Evolutionary conservation across 2,888 invertebrate species (phyloP), one percentile per base, ranked within the genome.

Genomic region (Subacronicta megacephala): DNA sequence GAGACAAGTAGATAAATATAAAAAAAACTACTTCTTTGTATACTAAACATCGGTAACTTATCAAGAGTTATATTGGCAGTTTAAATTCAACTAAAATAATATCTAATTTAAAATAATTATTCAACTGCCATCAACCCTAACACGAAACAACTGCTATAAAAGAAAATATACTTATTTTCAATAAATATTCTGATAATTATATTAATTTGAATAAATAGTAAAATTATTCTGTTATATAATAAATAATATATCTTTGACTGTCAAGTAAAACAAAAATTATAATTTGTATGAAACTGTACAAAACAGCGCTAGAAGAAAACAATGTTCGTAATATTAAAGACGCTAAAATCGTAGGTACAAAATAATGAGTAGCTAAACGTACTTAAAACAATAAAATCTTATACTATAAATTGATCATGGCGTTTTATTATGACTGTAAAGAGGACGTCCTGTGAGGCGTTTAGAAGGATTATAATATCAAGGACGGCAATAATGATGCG

Each of bases 401-500:
- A 93, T 71, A 71, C 88, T 92, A 93, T 69, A 78, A 77, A 86
- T 88, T 87, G 88, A 89, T 90, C 85, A 92, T 93, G 91, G 92
- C 90, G 71, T 88, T 90, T 89, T 86, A 84, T 81, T 84, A 89
- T 91, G 93, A 92, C 90, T 92, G 86, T 87, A 82, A 71, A 78
- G 60, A 80, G 76, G 74, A 71, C 81, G 84, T 88, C 88, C 88
- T 81, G 82, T 77, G 78, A 71, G 72, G 74, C 82, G 73, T 78
- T 78, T 77, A 68, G 68, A 71, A 72, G 56, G 76, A 77, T 69
- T 78, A 75, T 82, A 79, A 81, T 77, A 75, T 89, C 87, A 92
- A 87, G 92, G 93, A 91, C 92, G 92, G 90, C 88, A 90, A 88
- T 85, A 89, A 78, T 93, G 93, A 75, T 92, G 93, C 89, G 90